Evolutionary conservation across 2,113 vertebrate genomes (phyloP).

Genomic region (Acinonyx jubatus): DNA sequence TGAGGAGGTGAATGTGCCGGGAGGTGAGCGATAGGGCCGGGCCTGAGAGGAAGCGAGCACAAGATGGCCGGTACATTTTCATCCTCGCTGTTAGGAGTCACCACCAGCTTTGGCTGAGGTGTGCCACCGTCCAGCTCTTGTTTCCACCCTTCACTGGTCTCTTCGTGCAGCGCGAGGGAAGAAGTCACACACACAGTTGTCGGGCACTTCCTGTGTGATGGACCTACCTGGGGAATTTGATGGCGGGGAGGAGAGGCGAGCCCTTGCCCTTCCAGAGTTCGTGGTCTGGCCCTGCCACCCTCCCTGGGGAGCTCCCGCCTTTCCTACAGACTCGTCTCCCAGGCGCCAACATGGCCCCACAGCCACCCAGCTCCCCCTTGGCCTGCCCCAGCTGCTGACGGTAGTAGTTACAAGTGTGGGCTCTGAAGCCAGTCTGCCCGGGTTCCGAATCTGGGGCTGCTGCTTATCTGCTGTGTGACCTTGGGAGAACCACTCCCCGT

Average conservation of each 20-base stretch:
- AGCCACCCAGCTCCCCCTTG: not conserved
- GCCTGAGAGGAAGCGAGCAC: not conserved
- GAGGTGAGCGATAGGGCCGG: rapidly evolving
- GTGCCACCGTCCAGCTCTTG: not conserved
- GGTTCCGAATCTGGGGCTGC: not conserved
- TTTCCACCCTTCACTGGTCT: rapidly evolving
- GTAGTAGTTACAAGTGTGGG: rapidly evolving
- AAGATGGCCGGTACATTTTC: rapidly evolving
- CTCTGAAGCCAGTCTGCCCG: not conserved
- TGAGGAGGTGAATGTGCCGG: rapidly evolving
- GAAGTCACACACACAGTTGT: not conserved
- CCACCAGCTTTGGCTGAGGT: not conserved
- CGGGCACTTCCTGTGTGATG: not conserved
- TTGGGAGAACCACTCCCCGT: not conserved
- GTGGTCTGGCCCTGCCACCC: not conserved
- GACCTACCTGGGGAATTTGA: too few species aligned
- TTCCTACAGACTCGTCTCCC: not conserved
- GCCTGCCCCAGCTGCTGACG: not conserved
- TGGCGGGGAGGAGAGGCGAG: not conserved
- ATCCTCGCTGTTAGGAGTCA: not conserved
- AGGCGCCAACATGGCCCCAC: rapidly evolving
- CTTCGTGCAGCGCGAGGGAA: not conserved
- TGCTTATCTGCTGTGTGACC: not conserved
- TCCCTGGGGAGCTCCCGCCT: not conserved
- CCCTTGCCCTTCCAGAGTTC: not conserved